Percentiles rank a stretch among this genome's conserved stretches.
These are phyloP conservation scores for Scaptomyza hsui DNA, from an alignment of 1,140 invertebrate species.

Conservation along the genomic window DNA sequence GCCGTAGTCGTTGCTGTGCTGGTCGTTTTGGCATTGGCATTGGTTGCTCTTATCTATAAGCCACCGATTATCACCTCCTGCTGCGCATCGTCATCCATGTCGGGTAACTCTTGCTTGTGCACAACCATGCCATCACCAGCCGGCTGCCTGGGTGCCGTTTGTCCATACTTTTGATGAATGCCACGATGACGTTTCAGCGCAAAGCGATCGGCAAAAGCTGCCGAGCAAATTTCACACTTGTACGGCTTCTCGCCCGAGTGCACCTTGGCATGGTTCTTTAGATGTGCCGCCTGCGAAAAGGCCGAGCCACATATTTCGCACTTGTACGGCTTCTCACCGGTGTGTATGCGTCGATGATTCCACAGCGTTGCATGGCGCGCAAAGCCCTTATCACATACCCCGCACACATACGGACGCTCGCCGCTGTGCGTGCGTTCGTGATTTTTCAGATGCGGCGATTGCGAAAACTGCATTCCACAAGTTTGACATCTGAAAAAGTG, in stretches of 20 bases:
- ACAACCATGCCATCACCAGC: constrained; percentile 72
- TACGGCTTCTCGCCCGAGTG: constrained; percentile 90
- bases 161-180: constrained; percentile 91
- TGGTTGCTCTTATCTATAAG: constrained; percentile 79
- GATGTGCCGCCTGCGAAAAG: constrained; percentile 94
- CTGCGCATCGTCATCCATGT: constrained; percentile 83
- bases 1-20: constrained; percentile 29
- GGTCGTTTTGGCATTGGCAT: constrained; percentile 53
- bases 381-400: constrained; percentile 95
- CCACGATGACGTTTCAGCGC: constrained; percentile 90
- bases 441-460: constrained; percentile 95
- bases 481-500: constrained; percentile 87
- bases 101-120: constrained; percentile 79
- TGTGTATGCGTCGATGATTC: constrained; percentile 96
- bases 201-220: constrained; percentile 93
- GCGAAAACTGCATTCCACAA: constrained; percentile 94
- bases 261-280: constrained; percentile 93
- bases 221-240: constrained; percentile 93
- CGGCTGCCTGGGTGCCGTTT: constrained; percentile 78
- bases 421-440: constrained; percentile 96
- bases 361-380: constrained; percentile 93
- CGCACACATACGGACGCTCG: constrained; percentile 95
- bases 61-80: constrained; percentile 82
- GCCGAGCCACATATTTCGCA: constrained; percentile 93
- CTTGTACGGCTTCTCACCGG: constrained; percentile 94